These are phyloP conservation scores for Merodon equestris DNA, from an alignment of 2,888 invertebrate species.

Conservation along the genomic window DNA sequence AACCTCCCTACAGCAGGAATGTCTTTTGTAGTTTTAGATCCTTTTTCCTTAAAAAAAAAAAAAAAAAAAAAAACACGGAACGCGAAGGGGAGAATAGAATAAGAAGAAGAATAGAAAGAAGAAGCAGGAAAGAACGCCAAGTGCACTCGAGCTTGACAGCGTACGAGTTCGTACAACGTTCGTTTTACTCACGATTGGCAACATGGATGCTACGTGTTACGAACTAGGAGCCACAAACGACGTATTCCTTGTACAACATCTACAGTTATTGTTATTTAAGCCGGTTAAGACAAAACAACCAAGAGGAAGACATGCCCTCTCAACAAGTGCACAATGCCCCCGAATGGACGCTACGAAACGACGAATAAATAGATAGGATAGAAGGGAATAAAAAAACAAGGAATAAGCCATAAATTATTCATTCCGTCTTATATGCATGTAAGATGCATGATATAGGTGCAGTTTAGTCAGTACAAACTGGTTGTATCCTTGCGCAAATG, in stretches of 20 bases:
- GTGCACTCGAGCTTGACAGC: slow-evolving; percentile 67
- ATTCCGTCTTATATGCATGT: slow-evolving; percentile 36
- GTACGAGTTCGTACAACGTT: slow-evolving; percentile 8
- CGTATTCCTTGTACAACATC: neutral
- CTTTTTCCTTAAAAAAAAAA: slow-evolving; percentile 42
- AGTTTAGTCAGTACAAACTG: slow-evolving; percentile 64
- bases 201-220: slow-evolving; percentile 29
- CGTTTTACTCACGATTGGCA: slow-evolving; percentile 43
- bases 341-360: slow-evolving; percentile 11
- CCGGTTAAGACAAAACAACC: slow-evolving; percentile 31
- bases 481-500: neutral
- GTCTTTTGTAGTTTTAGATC: slow-evolving; percentile 66
- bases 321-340: slow-evolving; percentile 53
- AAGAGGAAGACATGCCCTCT: neutral
- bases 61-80: slow-evolving; percentile 16
- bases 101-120: slow-evolving; percentile 7
- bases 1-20: slow-evolving; percentile 49
- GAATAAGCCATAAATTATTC: slow-evolving; percentile 50
- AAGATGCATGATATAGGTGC: slow-evolving; percentile 44
- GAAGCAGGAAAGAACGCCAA: slow-evolving; percentile 35
- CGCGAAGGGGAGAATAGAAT: neutral
- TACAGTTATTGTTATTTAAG: slow-evolving; percentile 58
- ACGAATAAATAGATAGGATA: neutral
- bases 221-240: neutral
- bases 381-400: slow-evolving; percentile 11